Percentiles rank a stretch among this genome's conserved stretches.
Conservation (phyloP, 2,113 vertebrate genomes). For the Cygnus buccinator region DNA sequence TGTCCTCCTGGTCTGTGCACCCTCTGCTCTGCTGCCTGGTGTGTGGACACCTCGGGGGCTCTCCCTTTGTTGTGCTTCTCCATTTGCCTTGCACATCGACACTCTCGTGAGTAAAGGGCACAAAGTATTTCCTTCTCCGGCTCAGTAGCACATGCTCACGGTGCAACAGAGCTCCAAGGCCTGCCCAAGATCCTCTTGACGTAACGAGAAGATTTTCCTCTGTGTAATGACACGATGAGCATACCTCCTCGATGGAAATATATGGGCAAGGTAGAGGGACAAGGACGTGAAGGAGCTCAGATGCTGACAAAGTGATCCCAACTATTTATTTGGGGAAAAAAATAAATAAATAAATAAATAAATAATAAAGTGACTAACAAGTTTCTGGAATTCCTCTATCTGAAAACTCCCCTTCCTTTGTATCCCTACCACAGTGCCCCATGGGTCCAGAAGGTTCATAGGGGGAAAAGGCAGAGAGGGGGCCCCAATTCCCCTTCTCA, state of each 20-base stretch:
- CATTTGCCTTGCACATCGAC: neutral
- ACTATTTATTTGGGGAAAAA: neutral
- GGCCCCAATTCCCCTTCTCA: neutral
- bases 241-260: neutral
- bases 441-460: accelerated
- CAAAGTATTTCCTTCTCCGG: neutral
- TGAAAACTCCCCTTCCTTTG: neutral
- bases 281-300: neutral
- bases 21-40: neutral
- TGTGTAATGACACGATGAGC: neutral
- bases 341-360: too few species aligned
- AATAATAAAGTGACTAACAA: neutral
- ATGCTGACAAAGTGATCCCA: neutral
- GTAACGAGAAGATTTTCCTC: constrained; percentile 1
- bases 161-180: neutral
- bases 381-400: neutral
- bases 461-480: neutral
- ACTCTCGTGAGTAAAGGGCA: neutral
- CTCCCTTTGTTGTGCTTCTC: neutral
- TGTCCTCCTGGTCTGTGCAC: neutral
- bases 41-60: neutral
- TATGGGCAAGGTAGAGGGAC: neutral
- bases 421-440: neutral
- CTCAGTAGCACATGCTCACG: neutral
- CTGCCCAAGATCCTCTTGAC: neutral